These are phyloP conservation scores for Caenorhabditis sp. DNA, from an alignment of 2,888 invertebrate genomes.

Conservation along the genomic window DNA sequence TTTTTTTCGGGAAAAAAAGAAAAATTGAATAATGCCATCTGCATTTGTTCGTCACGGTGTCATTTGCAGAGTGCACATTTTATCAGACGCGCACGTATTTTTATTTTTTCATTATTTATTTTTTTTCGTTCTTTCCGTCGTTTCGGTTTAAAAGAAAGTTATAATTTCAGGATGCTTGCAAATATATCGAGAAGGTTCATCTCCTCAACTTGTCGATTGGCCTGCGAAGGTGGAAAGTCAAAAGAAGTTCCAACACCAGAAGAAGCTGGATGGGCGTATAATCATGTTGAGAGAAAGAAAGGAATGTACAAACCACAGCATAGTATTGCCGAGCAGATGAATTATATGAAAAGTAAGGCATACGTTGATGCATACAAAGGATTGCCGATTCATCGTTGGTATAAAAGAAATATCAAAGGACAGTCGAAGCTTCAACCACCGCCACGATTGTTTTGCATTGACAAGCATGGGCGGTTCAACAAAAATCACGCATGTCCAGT, in stretches of 20 bases:
- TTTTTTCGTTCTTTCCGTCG: background rate
- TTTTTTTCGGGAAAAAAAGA: constrained; percentile 1
- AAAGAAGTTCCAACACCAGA: constrained; percentile 49
- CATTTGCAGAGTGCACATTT: background rate
- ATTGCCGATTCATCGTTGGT: constrained; percentile 65
- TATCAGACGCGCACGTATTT: constrained; percentile 12
- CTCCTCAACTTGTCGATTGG: constrained; percentile 32
- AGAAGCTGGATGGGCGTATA: constrained; percentile 63
- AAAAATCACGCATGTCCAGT: constrained; percentile 68
- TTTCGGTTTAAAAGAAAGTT: background rate
- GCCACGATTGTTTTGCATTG: constrained; percentile 68
- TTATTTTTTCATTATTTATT: constrained; percentile 8
- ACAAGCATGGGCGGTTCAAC: constrained; percentile 66
- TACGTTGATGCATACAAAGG: constrained; percentile 67
- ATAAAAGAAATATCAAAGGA: constrained; percentile 65
- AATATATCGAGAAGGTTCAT: constrained; percentile 27
- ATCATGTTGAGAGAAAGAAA: constrained; percentile 65
- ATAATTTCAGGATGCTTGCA: background rate
- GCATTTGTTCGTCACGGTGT: constrained; percentile 13
- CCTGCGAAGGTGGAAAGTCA: constrained; percentile 35
- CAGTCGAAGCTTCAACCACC: constrained; percentile 65
- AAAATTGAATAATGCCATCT: constrained; percentile 9
- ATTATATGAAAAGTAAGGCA: constrained; percentile 68
- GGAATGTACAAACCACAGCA: constrained; percentile 68
- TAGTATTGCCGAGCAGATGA: constrained; percentile 64